A percentile compares a stretch with the other conserved stretches of the same genome.
Conservation (phyloP, 1,140 invertebrate species). For the Pachyrhynchus sulphureomaculatus region DNA sequence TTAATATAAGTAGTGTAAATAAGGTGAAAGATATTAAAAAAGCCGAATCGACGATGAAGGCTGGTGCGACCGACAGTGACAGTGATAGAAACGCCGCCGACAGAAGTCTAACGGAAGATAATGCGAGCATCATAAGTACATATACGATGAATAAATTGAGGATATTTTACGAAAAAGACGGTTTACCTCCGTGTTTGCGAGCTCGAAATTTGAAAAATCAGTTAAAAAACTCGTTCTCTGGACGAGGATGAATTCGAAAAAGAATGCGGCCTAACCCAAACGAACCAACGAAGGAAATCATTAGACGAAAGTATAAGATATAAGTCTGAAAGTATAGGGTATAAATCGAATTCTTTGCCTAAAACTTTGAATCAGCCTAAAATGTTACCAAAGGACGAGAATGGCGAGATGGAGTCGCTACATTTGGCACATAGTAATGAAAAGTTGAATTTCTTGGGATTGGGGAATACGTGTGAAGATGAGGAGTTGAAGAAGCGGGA, state of each 20-base stretch:
- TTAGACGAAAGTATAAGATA: constrained; percentile 55
- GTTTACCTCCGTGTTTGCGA: constrained; percentile 58
- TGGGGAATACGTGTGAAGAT: constrained; percentile 31
- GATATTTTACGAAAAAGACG: constrained; percentile 42
- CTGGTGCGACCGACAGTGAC: neutral
- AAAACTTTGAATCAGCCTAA: constrained; percentile 58
- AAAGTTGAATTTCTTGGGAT: constrained; percentile 39
- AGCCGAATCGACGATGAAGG: neutral
- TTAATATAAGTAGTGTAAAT: no score
- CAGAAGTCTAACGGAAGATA: neutral
- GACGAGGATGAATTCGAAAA: constrained; percentile 70
- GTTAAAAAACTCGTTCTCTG: constrained; percentile 68
- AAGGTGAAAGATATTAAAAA: neutral
- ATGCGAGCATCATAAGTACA: neutral
- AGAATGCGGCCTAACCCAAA: constrained; percentile 57
- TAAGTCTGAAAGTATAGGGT: no score
- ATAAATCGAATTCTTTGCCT: constrained; percentile 50
- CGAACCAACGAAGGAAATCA: constrained; percentile 50
- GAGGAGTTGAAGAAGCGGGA: constrained; percentile 61
- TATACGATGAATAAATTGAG: neutral
- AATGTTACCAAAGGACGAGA: constrained; percentile 55
- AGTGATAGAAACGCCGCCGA: neutral
- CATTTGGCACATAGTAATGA: constrained; percentile 43
- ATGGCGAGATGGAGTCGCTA: constrained; percentile 31
- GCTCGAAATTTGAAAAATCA: constrained; percentile 60